These are phyloP conservation scores for Eustalomyia histrio DNA, from an alignment of 2,888 invertebrate genomes.

Conservation along the genomic window DNA sequence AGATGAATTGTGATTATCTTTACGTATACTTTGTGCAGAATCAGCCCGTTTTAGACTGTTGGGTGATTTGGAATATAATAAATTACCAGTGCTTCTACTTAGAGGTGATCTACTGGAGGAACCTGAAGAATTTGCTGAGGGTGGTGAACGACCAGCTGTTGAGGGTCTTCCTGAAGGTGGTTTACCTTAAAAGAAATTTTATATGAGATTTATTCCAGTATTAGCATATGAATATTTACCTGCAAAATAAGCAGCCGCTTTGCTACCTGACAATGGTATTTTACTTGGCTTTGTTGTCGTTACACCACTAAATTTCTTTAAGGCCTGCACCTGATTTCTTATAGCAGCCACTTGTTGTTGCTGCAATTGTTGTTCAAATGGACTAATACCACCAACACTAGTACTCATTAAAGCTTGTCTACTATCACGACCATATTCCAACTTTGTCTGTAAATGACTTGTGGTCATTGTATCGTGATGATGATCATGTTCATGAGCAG, in stretches of 20 bases:
- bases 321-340: constrained; percentile 73
- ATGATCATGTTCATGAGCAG: constrained; percentile 81
- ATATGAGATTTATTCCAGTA: too few species aligned
- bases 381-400: constrained; percentile 74
- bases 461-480: constrained; percentile 54
- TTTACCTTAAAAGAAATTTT: constrained; percentile 78
- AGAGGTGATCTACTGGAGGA: constrained; percentile 75
- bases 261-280: constrained; percentile 84
- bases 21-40: constrained; percentile 81
- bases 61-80: constrained; percentile 72
- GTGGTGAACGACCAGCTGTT: constrained; percentile 72
- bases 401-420: constrained; percentile 71
- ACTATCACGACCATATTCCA: constrained; percentile 50
- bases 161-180: constrained; percentile 80
- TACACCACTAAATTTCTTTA: constrained; percentile 60
- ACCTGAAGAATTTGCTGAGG: constrained; percentile 72
- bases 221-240: constrained; percentile 47
- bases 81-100: constrained; percentile 78
- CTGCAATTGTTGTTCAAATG: constrained; percentile 69
- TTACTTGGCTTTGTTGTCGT: constrained; percentile 83
- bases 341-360: constrained; percentile 69
- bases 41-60: constrained; percentile 80
- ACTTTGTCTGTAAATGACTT: constrained; percentile 46
- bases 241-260: constrained; percentile 76
- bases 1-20: constrained; percentile 73